Conservation (phyloP, 2,888 invertebrate species). For the Creontiades dilutus region DNA sequence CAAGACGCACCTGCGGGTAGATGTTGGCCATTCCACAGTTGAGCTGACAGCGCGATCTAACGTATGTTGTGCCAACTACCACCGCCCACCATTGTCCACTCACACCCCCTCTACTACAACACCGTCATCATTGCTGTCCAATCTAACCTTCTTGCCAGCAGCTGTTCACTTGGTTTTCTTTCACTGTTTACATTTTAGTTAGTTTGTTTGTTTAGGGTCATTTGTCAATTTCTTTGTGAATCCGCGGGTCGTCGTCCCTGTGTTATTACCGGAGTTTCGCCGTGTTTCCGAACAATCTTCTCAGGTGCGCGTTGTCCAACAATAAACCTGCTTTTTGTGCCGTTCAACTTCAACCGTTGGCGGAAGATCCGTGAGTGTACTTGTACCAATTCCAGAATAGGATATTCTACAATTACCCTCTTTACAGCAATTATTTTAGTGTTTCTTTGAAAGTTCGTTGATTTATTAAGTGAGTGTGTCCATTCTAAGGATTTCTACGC, state of each 20-base stretch:
- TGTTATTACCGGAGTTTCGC: background rate
- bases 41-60: conserved; percentile 28
- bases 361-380: conserved; percentile 7
- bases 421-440: background rate
- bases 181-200: conserved; percentile 52
- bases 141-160: conserved; percentile 67
- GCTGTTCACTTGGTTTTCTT: conserved; percentile 61
- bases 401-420: too few relatives aligned
- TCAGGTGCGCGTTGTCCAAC: too few relatives aligned
- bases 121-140: conserved; percentile 16
- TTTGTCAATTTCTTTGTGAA: background rate
- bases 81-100: conserved; percentile 50
- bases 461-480: background rate
- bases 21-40: too few relatives aligned
- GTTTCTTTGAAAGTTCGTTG: background rate
- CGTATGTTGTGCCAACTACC: background rate
- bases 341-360: background rate
- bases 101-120: conserved; percentile 3
- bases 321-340: conserved; percentile 1
- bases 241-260: background rate
- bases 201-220: background rate
- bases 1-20: too few relatives aligned
- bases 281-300: background rate
- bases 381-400: too few relatives aligned
- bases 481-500: background rate